Base-by-base conservation (phyloP, 2,797 vertebrate species). In the Rhabdomys pumilio region DNA sequence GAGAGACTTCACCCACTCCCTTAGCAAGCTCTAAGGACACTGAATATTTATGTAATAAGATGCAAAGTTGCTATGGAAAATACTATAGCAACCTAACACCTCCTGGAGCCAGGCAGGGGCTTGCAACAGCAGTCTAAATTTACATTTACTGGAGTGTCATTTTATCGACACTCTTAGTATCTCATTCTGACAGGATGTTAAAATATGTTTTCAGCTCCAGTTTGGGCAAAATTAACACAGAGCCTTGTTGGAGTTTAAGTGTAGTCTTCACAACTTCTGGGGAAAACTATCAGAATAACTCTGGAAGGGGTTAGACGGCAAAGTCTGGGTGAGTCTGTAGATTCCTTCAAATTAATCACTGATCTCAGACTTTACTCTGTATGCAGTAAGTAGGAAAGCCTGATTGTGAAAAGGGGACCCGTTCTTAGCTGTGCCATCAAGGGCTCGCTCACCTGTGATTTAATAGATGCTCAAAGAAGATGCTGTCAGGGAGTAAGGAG, bases 11-110 rank as follows among this genome's bases (percentile, higher is more conserved):
- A 98, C 98, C 98, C 98, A 97, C 98, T 98, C 97, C 98, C 98
- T 98, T 98, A 98, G 98, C 97, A 98, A 98, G 98, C 98, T 98
- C 98, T 98, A 98, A 98, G 97, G 98, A 98, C 98, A 98, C 98
- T 87, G 84, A 98, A 98, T 99, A 98, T 99, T 99, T 98, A 98
- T 98, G 98, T 98, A 98, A 98, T 98, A 98, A 99, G 98, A 99
- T 98, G 98, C 98, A 98, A 99, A 98, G 98, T 99, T 99, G 98
- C 98, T 99, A 98, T 98, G 98, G 98, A 98, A 98, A 99, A 98
- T 53, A 97, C 98, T 98, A 98, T 99, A 98, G 98, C 98, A 99
- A 99, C 98, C 97, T 97, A 98, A 98, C 98, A 98, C 99, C 98
- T 98, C 98, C 98, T 92, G 97, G 98, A 98, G 98, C 98, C 98